Conservation (phyloP, 2,888 invertebrate species). For the Patella depressa region DNA sequence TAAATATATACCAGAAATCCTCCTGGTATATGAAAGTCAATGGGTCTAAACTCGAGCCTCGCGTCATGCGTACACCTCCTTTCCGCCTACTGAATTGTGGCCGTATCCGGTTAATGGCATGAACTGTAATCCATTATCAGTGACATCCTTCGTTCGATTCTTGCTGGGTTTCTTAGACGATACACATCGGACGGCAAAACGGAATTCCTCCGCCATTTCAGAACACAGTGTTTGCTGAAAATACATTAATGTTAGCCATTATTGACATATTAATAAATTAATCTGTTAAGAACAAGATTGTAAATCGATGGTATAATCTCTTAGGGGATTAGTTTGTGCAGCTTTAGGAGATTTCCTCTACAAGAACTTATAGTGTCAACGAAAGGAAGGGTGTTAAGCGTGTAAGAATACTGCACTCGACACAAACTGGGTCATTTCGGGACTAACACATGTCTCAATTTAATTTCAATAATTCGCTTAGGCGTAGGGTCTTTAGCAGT, state of each 20-base stretch:
- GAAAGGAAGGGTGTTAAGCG: background rate
- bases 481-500: too few relatives aligned
- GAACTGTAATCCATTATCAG: conserved; percentile 63
- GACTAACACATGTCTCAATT: too few relatives aligned
- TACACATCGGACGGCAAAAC: conserved; percentile 90
- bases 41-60: conserved; percentile 9
- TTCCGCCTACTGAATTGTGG: conserved; percentile 43
- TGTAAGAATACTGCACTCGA: background rate
- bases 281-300: too few relatives aligned
- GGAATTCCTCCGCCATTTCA: conserved; percentile 93
- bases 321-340: background rate
- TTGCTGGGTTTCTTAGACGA: conserved; percentile 83
- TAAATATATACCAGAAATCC: background rate
- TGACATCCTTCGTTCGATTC: conserved; percentile 52
- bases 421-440: too few relatives aligned
- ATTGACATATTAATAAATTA: too few relatives aligned
- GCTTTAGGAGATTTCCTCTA: background rate
- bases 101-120: conserved; percentile 59
- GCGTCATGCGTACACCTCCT: conserved; percentile 57
- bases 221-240: conserved; percentile 88
- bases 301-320: too few relatives aligned
- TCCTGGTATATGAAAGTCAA: background rate
- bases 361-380: background rate
- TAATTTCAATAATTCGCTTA: too few relatives aligned
- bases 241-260: background rate